A percentile compares a stretch with the other conserved stretches of the same genome.
These are phyloP conservation scores for Myzus persicae DNA, from an alignment of 1,140 invertebrate species.

Conservation along the genomic window DNA sequence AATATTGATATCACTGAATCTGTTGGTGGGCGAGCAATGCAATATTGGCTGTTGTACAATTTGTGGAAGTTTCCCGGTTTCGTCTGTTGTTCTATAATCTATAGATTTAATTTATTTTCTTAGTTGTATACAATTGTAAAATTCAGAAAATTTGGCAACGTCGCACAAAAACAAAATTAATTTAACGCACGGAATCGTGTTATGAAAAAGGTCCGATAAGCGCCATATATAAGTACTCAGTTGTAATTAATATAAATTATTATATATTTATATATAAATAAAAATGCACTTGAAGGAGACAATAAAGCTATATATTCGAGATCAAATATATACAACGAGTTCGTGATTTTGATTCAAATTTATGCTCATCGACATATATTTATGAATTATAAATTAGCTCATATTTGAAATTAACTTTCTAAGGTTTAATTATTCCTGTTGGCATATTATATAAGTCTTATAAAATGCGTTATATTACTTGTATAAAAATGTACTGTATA, in stretches of 20 bases:
- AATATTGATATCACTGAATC: neutral
- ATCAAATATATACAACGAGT: neutral
- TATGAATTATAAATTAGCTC: neutral
- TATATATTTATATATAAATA: neutral
- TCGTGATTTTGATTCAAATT: neutral
- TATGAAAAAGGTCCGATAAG: conserved; percentile 8
- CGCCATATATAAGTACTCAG: neutral
- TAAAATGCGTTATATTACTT: neutral
- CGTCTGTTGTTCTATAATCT: neutral
- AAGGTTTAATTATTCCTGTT: neutral
- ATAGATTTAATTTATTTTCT: conserved; percentile 14
- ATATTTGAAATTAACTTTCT: neutral
- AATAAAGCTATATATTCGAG: neutral
- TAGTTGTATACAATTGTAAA: neutral
- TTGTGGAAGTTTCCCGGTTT: neutral
- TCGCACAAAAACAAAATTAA: neutral
- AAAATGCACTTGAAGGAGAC: neutral
- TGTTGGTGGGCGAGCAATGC: neutral
- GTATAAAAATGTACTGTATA: neutral
- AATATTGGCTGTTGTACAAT: neutral
- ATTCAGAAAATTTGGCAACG: neutral
- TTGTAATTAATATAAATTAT: neutral
- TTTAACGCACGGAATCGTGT: neutral
- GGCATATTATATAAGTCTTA: neutral
- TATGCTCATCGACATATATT: neutral